Base-by-base conservation (phyloP, 2,113 vertebrate genomes). In the Phaethon lepturus region DNA sequence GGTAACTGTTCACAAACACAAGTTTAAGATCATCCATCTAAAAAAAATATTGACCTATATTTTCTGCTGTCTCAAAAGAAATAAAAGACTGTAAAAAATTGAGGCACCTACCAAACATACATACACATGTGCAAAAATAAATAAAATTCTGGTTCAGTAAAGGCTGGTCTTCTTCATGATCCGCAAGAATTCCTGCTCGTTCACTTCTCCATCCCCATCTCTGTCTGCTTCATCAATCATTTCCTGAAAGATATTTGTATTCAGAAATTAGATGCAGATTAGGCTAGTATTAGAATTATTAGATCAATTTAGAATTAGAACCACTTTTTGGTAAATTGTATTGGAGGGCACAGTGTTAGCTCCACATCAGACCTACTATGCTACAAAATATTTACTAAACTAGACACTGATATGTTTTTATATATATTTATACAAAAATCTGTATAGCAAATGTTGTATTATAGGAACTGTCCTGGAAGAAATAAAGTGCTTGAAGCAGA, bases 141-240 rank as follows among this genome's bases (percentile, higher is more conserved):
- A n/a, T 6, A 26, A 7, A 9, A 14, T 18, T 24, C 13, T 22
- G 23, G 28, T 42, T 99, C 97, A 99, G 96, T 99, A 99, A 29
- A 99, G 98, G 96, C 99, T 99, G 40, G 99, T 99, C 96, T 99
- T 99, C 97, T 99, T 99, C 99, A 99, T 99, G 88, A 99, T 99
- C 68, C 98, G 97, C 94, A 99, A 97, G 96, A 99, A 99, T 55
- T 99, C 99, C 81, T 99, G 98, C 97, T 99, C 99, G 18, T 98
- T 99, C 91, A 99, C 99, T 76, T 99, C 99, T 42, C 99, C 99
- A 2, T 99, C 99, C n/a, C 99, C 99, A 35, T 99, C 99, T 72
- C 99, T 88, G 78, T 99, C 99, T 2, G 99, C 99, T 95, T 99
- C 99, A 4, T 99, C 98, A 2, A 99, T 99, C 99, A 99, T 99